phyloP scores from a whole-genome alignment of 2,888 invertebrate species.

The Keiferia lycopersicella region DNA sequence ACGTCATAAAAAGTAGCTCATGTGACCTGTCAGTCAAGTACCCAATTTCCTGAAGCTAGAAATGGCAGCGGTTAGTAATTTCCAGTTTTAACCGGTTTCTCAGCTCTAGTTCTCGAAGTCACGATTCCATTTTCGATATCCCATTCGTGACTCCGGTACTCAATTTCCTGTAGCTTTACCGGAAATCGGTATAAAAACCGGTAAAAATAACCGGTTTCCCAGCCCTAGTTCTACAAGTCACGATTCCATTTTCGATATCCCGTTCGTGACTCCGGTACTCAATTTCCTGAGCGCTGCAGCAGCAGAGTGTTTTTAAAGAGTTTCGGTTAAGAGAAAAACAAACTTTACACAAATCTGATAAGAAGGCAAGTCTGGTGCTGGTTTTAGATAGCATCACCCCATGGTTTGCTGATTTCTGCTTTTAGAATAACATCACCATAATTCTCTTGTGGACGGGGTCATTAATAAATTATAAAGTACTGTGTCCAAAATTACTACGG shows the following conservation, averaged over 20 bases:
- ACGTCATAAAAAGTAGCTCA: too few species aligned
- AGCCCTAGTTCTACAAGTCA: slow-evolving; percentile 25
- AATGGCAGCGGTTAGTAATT: too few species aligned
- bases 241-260: slow-evolving; percentile 35
- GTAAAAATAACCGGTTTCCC: background rate
- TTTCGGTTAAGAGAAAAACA: background rate
- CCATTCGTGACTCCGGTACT: slow-evolving; percentile 28
- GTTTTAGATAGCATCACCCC: background rate
- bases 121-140: slow-evolving; percentile 35
- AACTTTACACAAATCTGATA: background rate
- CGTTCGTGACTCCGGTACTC: slow-evolving; percentile 29
- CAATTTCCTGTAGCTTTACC: slow-evolving; percentile 21
- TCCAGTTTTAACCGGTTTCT: background rate
- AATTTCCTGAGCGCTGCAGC: slow-evolving; percentile 22
- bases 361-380: background rate
- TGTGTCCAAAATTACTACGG: too few species aligned
- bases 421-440: too few species aligned
- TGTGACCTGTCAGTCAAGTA: too few species aligned
- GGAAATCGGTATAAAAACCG: background rate
- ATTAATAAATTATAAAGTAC: too few species aligned
- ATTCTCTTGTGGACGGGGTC: too few species aligned
- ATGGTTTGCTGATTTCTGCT: too few species aligned
- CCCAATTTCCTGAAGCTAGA: too few species aligned
- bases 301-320: slow-evolving; percentile 17
- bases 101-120: slow-evolving; percentile 17